Conservation (phyloP, 2,888 invertebrate genomes). For the Drymonia ruficornis region DNA sequence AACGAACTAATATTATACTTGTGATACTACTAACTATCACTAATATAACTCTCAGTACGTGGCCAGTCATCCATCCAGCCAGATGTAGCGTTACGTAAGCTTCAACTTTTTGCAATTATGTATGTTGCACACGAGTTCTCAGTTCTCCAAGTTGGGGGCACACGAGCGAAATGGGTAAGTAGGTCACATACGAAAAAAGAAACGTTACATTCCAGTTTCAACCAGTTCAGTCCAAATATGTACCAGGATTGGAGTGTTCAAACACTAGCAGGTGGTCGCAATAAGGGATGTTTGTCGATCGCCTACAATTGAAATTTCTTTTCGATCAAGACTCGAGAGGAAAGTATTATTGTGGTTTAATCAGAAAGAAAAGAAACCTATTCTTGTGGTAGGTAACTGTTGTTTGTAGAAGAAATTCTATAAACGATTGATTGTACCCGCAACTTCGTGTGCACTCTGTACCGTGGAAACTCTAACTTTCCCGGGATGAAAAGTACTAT, state of each 20-base stretch:
- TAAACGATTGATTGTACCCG: too few relatives aligned
- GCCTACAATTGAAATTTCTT: constrained; percentile 32
- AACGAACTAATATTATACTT: too few relatives aligned
- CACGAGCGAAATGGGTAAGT: constrained; percentile 30
- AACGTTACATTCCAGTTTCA: constrained; percentile 38
- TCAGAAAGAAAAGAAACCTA: background rate
- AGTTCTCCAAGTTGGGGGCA: constrained; percentile 21
- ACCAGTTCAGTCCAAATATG: constrained; percentile 51
- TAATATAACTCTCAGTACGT: too few relatives aligned
- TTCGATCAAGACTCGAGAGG: constrained; percentile 23
- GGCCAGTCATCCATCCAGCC: constrained; percentile 6
- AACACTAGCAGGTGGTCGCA: constrained; percentile 51
- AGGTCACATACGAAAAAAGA: constrained; percentile 36
- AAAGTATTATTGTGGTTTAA: constrained; percentile 11
- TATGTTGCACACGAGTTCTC: constrained; percentile 27
- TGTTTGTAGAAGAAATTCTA: too few relatives aligned
- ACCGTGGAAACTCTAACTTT: too few relatives aligned
- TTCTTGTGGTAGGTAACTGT: background rate
- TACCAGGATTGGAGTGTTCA: constrained; percentile 36
- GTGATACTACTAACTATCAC: too few relatives aligned
- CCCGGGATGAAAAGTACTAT: background rate
- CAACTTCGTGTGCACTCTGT: too few relatives aligned
- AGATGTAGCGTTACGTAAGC: constrained; percentile 11
- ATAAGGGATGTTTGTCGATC: constrained; percentile 47
- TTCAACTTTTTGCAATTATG: constrained; percentile 18